These are phyloP conservation scores for Apus apus DNA, from an alignment of 2,113 vertebrate genomes.

Conservation along the genomic window DNA sequence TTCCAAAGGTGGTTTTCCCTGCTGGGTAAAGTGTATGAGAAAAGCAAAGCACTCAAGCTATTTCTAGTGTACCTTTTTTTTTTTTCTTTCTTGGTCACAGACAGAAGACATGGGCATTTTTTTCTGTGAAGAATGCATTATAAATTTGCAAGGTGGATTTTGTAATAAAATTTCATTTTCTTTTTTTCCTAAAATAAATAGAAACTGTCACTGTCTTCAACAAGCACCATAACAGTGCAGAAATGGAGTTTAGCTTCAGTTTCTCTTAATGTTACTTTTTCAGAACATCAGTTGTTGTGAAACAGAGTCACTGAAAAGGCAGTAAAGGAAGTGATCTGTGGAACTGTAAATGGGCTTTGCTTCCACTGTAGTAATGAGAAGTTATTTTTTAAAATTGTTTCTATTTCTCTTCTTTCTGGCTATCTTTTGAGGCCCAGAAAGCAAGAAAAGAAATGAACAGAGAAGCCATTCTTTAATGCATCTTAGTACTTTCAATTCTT, in stretches of 20 bases:
- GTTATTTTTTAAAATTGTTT: not conserved
- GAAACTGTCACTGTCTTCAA: not conserved
- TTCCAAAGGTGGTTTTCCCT: not conserved
- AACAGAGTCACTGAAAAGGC: not conserved
- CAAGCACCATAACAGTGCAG: not conserved
- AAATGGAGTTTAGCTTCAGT: not conserved
- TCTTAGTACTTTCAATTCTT: not conserved
- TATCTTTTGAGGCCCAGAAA: not conserved
- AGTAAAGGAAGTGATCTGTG: slow-evolving; percentile 1
- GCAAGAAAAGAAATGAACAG: not conserved
- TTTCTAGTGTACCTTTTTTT: not conserved
- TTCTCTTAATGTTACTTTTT: not conserved
- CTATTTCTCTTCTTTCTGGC: not conserved
- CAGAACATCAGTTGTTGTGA: not conserved
- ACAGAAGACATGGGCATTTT: not conserved
- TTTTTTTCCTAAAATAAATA: not conserved
- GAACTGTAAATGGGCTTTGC: not conserved
- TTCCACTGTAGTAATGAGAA: not conserved
- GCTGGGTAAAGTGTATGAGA: not conserved
- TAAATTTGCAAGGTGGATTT: not conserved
- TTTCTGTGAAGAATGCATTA: not conserved
- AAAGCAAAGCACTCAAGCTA: not conserved
- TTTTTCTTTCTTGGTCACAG: not conserved
- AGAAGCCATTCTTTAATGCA: not conserved
- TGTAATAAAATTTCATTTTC: not conserved